Base-by-base conservation (phyloP, 1,140 invertebrate genomes). In the Drosophila hydei region DNA sequence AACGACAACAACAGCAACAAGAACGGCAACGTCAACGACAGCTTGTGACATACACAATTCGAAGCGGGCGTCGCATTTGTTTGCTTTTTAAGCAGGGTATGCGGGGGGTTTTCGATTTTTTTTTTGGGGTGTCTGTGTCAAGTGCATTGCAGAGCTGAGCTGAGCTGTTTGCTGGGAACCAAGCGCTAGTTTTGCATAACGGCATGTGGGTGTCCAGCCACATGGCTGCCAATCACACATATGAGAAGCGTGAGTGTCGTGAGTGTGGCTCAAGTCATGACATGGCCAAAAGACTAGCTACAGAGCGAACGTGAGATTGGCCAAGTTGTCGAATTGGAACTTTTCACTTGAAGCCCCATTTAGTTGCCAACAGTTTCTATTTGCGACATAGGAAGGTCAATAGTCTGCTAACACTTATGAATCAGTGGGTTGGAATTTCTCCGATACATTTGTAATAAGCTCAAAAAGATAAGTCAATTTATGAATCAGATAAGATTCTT, bases 21-120 rank as follows among this genome's bases (percentile, higher is more conserved):
- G 11, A 42, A 48, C 7, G 18, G 8, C 25, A 47, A 21, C 8
- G n/a, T n/a, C n/a, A 30, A 36, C 19, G 63, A 67, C 69, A 77
- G 74, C 14, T 42, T 42, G 61, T 80, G 73, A 73, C 45, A 61
- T 43, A 16, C 4, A 45, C n/a, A 54, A 65, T 40, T 40, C 8
- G 8, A 12, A 30, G 52, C 18, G 47, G 23, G 42, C 38, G 61
- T 52, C 9, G 43, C 33, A 61, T 25, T 11, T 16, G 33, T 54
- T 36, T 52, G 27, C n/a, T 33, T n/a, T 33, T 2, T 11, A 14
- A 42, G 27, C 12, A 23, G 25, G 9, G 54, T 27, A 47, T 43
- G 43, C 33, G 33, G 19, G 11, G 14, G 18, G 27, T 33, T 25
- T 54, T 48, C 61, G 50, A 30, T 40, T 64, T 59, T 38, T 40